Conservation (phyloP, 1,140 invertebrate species). For the Acyrthosiphon pisum region DNA sequence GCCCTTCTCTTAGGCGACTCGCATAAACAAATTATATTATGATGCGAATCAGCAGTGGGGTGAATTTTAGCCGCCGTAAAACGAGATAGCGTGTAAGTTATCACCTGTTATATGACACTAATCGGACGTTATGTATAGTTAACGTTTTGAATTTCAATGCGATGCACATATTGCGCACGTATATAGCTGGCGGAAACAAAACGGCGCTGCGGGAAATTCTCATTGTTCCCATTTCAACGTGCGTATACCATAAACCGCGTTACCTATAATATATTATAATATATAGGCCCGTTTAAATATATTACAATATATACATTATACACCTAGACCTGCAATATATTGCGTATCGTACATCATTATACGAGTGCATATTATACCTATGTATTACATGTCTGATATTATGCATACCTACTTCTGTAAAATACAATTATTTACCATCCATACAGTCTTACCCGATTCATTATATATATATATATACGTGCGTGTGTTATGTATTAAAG, state of each 20-base stretch:
- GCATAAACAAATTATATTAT: neutral
- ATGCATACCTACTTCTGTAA: neutral
- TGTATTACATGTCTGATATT: neutral
- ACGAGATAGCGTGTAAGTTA: neutral
- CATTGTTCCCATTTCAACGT: neutral
- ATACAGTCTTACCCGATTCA: too few relatives aligned
- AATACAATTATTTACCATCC: neutral
- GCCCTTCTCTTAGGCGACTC: too few relatives aligned
- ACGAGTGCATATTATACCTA: neutral
- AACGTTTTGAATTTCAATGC: slow-evolving; percentile 44
- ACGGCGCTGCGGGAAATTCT: neutral
- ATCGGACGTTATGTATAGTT: slow-evolving; percentile 26
- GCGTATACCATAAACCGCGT: neutral
- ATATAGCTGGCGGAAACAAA: neutral
- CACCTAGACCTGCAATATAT: neutral
- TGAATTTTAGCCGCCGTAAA: neutral
- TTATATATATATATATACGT: too few relatives aligned
- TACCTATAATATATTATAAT: neutral
- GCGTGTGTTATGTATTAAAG: too few relatives aligned
- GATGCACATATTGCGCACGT: neutral
- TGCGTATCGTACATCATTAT: neutral
- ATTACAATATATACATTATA: neutral
- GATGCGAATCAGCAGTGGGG: neutral
- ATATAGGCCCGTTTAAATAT: neutral
- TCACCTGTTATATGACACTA: slow-evolving; percentile 33